Percentiles rank a stretch among this genome's conserved stretches.
Evolutionary conservation across 2,797 vertebrate genomes (phyloP).

Genomic region (Linurgus olivaceus): DNA sequence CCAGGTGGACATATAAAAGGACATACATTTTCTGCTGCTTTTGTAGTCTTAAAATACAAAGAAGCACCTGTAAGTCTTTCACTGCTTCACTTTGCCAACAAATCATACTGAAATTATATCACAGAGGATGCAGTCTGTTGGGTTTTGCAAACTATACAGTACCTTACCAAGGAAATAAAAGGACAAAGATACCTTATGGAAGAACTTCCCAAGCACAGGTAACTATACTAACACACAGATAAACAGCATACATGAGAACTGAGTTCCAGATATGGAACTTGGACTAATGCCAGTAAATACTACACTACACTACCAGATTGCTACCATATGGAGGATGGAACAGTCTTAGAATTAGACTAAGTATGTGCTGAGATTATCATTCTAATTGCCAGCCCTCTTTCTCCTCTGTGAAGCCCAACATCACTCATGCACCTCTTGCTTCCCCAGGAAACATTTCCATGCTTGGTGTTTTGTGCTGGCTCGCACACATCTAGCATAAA

Average conservation of each 20-base stretch:
- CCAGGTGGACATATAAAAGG: neutral
- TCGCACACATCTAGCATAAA: neutral
- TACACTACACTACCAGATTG: neutral
- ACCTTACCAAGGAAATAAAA: neutral
- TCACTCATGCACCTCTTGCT: neutral
- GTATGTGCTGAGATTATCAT: neutral
- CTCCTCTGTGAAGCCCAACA: neutral
- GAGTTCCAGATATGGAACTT: fast-evolving
- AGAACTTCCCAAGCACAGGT: neutral
- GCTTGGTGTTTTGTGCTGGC: neutral
- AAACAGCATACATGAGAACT: neutral
- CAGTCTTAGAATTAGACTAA: neutral
- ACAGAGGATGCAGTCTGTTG: neutral
- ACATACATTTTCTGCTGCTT: neutral
- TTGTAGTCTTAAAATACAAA: neutral
- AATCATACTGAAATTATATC: neutral
- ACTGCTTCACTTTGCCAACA: neutral
- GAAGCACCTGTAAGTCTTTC: neutral
- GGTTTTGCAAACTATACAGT: neutral
- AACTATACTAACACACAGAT: neutral
- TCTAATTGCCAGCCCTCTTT: neutral
- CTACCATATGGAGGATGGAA: fast-evolving
- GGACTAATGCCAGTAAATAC: neutral
- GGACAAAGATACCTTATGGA: neutral
- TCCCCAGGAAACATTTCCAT: neutral